Conservation (phyloP, 2,797 vertebrate genomes). For the Micropoecilia bifurca region DNA sequence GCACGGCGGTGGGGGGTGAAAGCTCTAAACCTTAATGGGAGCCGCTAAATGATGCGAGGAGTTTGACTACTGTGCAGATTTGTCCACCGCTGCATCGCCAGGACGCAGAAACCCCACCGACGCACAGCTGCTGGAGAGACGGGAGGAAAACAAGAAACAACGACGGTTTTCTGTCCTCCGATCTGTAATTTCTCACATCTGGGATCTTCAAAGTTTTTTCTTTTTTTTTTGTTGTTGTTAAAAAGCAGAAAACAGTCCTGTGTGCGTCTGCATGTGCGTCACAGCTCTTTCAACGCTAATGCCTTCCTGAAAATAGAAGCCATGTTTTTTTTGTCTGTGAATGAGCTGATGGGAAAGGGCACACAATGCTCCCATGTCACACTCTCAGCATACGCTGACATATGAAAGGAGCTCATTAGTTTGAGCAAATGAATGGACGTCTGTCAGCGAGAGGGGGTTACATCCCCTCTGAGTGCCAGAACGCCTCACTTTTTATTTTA, state of each 20-base stretch:
- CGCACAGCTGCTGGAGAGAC: not conserved
- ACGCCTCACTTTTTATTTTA: not conserved
- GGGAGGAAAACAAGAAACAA: not conserved
- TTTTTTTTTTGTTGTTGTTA: not conserved
- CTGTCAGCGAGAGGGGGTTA: slow-evolving; percentile 54
- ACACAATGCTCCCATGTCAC: slow-evolving; percentile 65
- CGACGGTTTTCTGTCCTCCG: not conserved
- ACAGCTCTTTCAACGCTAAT: slow-evolving; percentile 55
- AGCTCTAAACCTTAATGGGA: not conserved
- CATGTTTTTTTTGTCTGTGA: slow-evolving; percentile 40
- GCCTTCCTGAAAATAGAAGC: slow-evolving; percentile 58
- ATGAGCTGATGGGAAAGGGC: slow-evolving; percentile 59
- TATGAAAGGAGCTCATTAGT: slow-evolving; percentile 74
- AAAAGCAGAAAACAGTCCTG: slow-evolving; percentile 18
- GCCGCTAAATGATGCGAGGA: slow-evolving; percentile 14
- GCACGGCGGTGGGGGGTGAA: not conserved
- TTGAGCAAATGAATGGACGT: slow-evolving; percentile 66
- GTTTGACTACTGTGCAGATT: slow-evolving; percentile 9
- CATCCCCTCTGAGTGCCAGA: slow-evolving; percentile 11
- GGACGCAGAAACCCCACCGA: not conserved
- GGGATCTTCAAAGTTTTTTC: not conserved
- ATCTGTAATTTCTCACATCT: slow-evolving; percentile 16
- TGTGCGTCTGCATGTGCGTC: slow-evolving; percentile 55
- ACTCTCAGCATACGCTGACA: slow-evolving; percentile 48
- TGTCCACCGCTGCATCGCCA: not conserved